Percentiles rank a stretch among this genome's conserved stretches.
phyloP scores from a whole-genome alignment of 2,888 invertebrate species.

The Cephonodes hylas region DNA sequence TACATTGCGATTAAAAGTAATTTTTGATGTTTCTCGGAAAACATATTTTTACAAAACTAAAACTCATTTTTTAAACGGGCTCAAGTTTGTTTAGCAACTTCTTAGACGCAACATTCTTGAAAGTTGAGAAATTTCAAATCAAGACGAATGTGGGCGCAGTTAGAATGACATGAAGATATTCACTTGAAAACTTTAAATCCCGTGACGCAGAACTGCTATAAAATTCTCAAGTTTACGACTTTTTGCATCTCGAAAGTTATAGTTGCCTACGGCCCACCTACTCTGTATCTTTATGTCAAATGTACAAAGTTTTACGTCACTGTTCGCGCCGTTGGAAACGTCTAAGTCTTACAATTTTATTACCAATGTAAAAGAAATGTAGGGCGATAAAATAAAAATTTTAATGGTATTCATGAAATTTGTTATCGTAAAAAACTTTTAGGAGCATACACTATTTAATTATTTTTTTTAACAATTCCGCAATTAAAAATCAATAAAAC shows the following conservation, averaged over 20 bases:
- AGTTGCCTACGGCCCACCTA: constrained; percentile 9
- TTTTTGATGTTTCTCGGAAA: no score
- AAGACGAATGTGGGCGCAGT: constrained; percentile 5
- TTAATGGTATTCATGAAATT: neutral
- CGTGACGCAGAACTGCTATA: constrained; percentile 21
- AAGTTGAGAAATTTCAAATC: neutral
- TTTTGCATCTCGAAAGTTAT: constrained; percentile 17
- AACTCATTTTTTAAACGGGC: neutral
- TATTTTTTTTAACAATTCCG: no score
- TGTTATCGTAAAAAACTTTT: neutral
- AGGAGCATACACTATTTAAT: no score
- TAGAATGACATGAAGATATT: constrained; percentile 20
- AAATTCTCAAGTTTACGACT: constrained; percentile 31
- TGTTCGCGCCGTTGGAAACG: neutral
- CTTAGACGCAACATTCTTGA: neutral
- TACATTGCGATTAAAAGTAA: no score
- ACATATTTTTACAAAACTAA: neutral
- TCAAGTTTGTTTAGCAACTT: neutral
- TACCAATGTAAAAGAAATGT: constrained; percentile 7
- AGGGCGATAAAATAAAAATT: constrained; percentile 6
- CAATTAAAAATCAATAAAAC: no score
- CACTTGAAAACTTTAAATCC: constrained; percentile 30
- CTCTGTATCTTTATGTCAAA: constrained; percentile 6
- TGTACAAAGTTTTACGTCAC: constrained; percentile 2
- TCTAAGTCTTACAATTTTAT: neutral